A percentile compares a stretch with the other conserved stretches of the same genome.
phyloP scores from a whole-genome alignment of 2,797 vertebrate genomes.

The Poecilia picta region DNA sequence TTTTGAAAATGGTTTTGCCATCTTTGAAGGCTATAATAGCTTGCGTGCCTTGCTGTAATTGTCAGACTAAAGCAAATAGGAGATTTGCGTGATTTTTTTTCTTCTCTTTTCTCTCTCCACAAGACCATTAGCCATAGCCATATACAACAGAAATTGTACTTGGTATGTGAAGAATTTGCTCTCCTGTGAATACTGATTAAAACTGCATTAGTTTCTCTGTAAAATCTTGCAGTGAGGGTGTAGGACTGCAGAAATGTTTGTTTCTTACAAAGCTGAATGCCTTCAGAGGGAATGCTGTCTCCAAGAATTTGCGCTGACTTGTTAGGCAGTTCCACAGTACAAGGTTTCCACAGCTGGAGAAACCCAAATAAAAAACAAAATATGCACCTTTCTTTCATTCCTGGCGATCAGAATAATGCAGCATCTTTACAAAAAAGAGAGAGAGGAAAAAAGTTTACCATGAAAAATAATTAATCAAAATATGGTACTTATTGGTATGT shows the following conservation, averaged over 20 bases:
- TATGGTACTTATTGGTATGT: neutral
- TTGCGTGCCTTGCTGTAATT: constrained; percentile 11
- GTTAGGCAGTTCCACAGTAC: constrained; percentile 52
- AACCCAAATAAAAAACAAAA: constrained; percentile 14
- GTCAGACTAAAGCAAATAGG: constrained; percentile 15
- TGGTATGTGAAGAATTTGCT: neutral
- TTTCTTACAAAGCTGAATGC: constrained; percentile 38
- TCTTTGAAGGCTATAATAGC: constrained; percentile 27
- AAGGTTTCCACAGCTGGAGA: constrained; percentile 48
- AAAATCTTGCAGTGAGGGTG: constrained; percentile 30
- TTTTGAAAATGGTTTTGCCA: constrained; percentile 15
- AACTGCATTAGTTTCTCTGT: constrained; percentile 17
- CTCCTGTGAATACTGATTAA: constrained; percentile 13
- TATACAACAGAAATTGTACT: neutral
- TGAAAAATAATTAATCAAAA: neutral
- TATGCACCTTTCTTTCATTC: neutral
- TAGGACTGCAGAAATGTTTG: constrained; percentile 16
- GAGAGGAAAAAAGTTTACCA: neutral
- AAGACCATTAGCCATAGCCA: constrained; percentile 12
- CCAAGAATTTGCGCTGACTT: constrained; percentile 51
- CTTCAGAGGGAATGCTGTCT: constrained; percentile 59
- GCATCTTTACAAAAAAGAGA: neutral
- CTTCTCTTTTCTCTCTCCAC: too few species aligned
- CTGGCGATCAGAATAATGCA: neutral
- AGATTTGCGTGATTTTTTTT: neutral